A percentile compares a stretch with the other conserved stretches of the same genome.
phyloP scores from a whole-genome alignment of 2,797 vertebrate genomes.

The Labeo calbasu region DNA sequence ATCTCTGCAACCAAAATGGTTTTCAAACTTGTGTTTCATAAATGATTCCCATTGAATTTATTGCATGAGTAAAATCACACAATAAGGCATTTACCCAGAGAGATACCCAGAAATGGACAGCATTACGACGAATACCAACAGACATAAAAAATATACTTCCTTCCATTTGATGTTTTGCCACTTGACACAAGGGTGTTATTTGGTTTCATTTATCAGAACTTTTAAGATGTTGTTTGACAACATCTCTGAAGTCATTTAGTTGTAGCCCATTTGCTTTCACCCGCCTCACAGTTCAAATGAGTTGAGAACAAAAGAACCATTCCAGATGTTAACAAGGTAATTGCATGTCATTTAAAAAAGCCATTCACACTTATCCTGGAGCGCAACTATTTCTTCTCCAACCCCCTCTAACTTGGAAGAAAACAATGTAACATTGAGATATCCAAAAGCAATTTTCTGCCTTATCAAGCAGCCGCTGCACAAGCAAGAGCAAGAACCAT shows the following conservation, averaged over 20 bases:
- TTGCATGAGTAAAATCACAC: background rate
- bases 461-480: slow-evolving; percentile 52
- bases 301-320: slow-evolving; percentile 51
- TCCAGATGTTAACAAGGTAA: slow-evolving; percentile 58
- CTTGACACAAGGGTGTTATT: background rate
- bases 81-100: slow-evolving; percentile 17
- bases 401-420: slow-evolving; percentile 35
- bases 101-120: background rate
- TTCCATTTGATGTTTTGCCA: background rate
- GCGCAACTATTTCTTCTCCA: slow-evolving; percentile 38
- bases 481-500: slow-evolving; percentile 51
- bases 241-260: slow-evolving; percentile 47
- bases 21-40: background rate
- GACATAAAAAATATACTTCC: slow-evolving; percentile 4
- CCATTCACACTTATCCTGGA: slow-evolving; percentile 51
- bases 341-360: slow-evolving; percentile 59
- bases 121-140: background rate
- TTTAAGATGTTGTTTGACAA: slow-evolving; percentile 43
- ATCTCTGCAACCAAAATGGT: background rate
- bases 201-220: slow-evolving; percentile 50
- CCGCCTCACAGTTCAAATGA: slow-evolving; percentile 49
- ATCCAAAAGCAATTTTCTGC: slow-evolving; percentile 62
- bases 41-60: background rate
- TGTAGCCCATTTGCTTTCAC: slow-evolving; percentile 40
- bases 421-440: slow-evolving; percentile 44